These are phyloP conservation scores for Neoarius graeffei DNA, from an alignment of 2,113 vertebrate species.

Conservation along the genomic window DNA sequence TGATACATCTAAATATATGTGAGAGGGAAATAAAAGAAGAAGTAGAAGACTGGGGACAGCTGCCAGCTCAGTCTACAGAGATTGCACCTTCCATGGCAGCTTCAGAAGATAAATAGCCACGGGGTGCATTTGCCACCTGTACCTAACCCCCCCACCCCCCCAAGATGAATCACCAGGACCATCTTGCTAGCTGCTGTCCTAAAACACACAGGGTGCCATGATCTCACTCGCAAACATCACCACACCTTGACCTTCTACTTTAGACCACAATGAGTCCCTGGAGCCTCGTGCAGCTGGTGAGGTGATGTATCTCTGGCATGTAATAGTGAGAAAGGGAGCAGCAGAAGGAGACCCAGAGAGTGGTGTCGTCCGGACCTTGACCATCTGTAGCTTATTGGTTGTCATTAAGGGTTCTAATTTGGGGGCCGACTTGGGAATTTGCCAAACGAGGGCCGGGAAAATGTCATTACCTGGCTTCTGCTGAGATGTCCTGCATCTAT, in stretches of 20 bases:
- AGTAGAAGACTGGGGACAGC: conserved; percentile 21
- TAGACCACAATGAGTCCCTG: conserved; percentile 68
- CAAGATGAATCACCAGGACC: conserved; percentile 71
- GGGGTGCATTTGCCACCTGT: conserved; percentile 63
- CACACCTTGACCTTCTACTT: conserved; percentile 74
- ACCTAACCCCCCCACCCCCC: conserved; percentile 45
- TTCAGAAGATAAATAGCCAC: conserved; percentile 67
- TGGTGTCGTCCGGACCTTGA: conserved; percentile 72
- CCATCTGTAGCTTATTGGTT: conserved; percentile 79
- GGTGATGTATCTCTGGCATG: conserved; percentile 66
- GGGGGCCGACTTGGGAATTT: conserved; percentile 75
- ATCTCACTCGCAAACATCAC: conserved; percentile 60
- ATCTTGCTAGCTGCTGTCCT: conserved; percentile 54
- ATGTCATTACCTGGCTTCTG: conserved; percentile 72
- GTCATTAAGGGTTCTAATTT: conserved; percentile 82
- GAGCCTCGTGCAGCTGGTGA: conserved; percentile 71
- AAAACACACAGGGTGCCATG: conserved; percentile 49
- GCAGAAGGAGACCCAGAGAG: conserved; percentile 69
- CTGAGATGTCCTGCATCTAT: conserved; percentile 72
- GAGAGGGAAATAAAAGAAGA: not conserved
- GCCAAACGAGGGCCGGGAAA: conserved; percentile 74
- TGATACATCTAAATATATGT: conserved; percentile 5
- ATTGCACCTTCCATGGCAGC: conserved; percentile 62
- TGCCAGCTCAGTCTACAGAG: conserved; percentile 45
- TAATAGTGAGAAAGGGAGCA: conserved; percentile 62